Base-by-base conservation (phyloP, 2,113 vertebrate genomes). In the Rana temporaria region DNA sequence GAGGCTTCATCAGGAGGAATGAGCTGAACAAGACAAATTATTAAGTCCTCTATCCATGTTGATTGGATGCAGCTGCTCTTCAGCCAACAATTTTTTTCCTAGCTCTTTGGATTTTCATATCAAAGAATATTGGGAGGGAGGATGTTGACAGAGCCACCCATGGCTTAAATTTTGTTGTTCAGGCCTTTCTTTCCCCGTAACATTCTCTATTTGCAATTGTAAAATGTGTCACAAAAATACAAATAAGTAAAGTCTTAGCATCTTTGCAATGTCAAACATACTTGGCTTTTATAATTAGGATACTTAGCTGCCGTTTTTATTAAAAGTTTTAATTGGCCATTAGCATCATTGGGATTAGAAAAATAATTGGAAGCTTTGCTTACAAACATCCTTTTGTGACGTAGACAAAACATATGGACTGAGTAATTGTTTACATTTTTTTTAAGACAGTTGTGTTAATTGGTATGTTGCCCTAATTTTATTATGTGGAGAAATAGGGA, bases 361-460 rank as follows among this genome's bases (percentile, higher is more conserved):
- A 75, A 75, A 75, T 75, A 63, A 77, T 77, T 48, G 34, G 38
- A 42, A 52, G 34, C 26, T 77, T 77, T 64, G 32, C 74, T 64
- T 77, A 48, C 57, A 77, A 63, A 60, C 71, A 59, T 71, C 22
- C 16, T 55, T 71, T 22, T 53, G 48, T 71, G 55, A 57, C 7
- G 53, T 57, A 57, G 70, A 6, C 53, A 57, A 17, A 18, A 22
- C 48, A 71, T 71, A 73, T 32, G 53, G 53, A 26, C 22, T 32
- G 32, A 57, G 16, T n/a, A 18, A 32, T 26, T 72, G 24, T 30
- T 26, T 34, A 34, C 3, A 56, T 74, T 74, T 20, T 19, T 20
- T 3, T 6, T 38, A 38, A 38, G 0, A 17, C 26, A 14, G 26
- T 57, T 34, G 18, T 16, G 19, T 74, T 60, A 74, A 38, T 74